Evolutionary conservation across 2,797 vertebrate genomes (phyloP), one percentile per base, ranked within the genome.

Genomic region (Nannoperca australis): DNA sequence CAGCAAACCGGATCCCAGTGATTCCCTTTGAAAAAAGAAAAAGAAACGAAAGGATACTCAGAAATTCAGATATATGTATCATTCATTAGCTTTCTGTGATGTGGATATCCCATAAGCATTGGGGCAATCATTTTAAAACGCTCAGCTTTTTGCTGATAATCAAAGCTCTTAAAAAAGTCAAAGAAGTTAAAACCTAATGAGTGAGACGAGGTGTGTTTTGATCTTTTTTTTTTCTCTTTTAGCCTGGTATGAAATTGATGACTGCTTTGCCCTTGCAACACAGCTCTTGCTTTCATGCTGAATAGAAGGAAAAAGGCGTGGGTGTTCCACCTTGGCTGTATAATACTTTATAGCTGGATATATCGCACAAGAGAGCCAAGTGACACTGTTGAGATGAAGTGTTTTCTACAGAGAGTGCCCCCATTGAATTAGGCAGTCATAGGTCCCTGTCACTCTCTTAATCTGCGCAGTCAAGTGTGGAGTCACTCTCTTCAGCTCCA

Each of bases 1-100:
- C 96, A 85, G 96, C 95, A 81, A 99, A 99, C 89, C 96, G 96
- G 92, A 99, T 98, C 77, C 97, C 97, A 0, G 96, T 97, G 91
- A 99, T 97, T 92, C 97, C 98, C 97, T 99, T 94, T 89, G 85
- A 88, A 89, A 89, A 87, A 80, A 86, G 60, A 79, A 83, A 82
- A 69, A 85, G 68, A 83, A 86, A 84, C 32, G 74, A 85, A 77
- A 54, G 44, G 20, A 76, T 76, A 49, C 78, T 92, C 72, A 92
- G 67, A 73, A 76, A 93, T 92, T 92, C 89, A 84, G 85, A 93
- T 76, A 18, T 87, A 91, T 92, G 85, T 91, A 93, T 92, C 83
- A 89, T 92, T 93, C 82, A 92, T 92, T 75, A 82, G 60, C 63
- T 62, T n/a, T 63, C 83, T 90, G 74, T 84, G 87, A 91, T 91